Base-by-base conservation (phyloP, 1,140 invertebrate genomes). In the Protaetia brevitarsis region DNA sequence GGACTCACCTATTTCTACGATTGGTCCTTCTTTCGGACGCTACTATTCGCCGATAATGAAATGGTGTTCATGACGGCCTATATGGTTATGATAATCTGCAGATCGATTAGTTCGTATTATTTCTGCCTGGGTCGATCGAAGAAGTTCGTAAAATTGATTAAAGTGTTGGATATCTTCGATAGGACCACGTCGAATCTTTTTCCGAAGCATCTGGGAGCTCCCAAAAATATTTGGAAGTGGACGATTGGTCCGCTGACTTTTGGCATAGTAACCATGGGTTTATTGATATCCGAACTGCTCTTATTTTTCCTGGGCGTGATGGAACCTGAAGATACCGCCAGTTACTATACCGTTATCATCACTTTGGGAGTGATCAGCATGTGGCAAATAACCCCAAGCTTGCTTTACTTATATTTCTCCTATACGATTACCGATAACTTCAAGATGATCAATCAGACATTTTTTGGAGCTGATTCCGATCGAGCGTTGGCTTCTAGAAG, bases 361-460 rank as follows among this genome's bases (percentile, higher is more conserved):
- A 19, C 41, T 6, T 37, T 41, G 26, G 19, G 61, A 10, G 13
- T 63, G 8, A 8, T 63, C 0, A 23, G 34, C 1, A 36, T 21
- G 5, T 63, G 61, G 61, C 61, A 63, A n/a, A 37, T 63, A 3
- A n/a, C 36, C 0, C 61, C 61, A 8, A 23, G 13, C n/a, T 28
- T 63, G 6, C 36, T 63, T 5, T 63, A 63, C 28, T 27, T n/a
- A 2, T 63, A 63, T 27, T 63, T 63, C 23, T 34, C 13, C 27
- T 63, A 41, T 13, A 36, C 10, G 11, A 63, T 63, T 2, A 41
- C 26, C 10, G 23, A 11, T 27, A 63, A 63, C 28, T 63, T 63
- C n/a, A 11, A 27, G 6, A 23, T 23, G 7, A 63, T 63, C 21
- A 63, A 63, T n/a, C n/a, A 41, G n/a, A 45, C 34, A n/a, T 29